Evolutionary conservation across 2,797 vertebrate species (phyloP).

Genomic region (Miichthys miiuy): DNA sequence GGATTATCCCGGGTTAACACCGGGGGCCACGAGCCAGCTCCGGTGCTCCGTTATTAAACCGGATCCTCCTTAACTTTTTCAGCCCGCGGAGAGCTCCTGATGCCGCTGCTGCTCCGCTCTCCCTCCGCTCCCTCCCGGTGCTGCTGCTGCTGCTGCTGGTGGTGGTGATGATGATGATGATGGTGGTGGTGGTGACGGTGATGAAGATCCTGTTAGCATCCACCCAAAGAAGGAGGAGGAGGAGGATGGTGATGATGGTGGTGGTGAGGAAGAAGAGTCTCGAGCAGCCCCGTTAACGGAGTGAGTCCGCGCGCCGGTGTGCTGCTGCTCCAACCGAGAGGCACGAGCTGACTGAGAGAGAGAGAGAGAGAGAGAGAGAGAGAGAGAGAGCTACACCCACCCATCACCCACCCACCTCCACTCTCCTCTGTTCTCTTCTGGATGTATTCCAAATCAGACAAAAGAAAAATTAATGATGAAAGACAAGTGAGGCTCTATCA

Average conservation of each 20-base stretch:
- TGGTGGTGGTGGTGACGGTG: conserved; percentile 4
- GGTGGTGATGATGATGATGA: conserved; percentile 4
- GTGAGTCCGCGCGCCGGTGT: conserved; percentile 35
- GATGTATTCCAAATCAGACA: neutral
- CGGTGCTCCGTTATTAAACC: conserved; percentile 35
- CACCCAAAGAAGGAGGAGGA: conserved; percentile 19
- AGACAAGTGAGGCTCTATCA: conserved; percentile 5
- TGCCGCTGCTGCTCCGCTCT: conserved; percentile 14
- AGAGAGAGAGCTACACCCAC: conserved; percentile 14
- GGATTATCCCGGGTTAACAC: conserved; percentile 37
- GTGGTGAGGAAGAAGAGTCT: conserved; percentile 37
- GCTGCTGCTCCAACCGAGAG: conserved; percentile 34
- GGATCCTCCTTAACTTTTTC: conserved; percentile 73
- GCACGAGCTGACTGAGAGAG: conserved; percentile 32
- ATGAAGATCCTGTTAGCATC: conserved; percentile 49
- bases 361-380: neutral
- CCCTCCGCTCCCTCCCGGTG: conserved; percentile 4
- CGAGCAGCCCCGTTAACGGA: conserved; percentile 30
- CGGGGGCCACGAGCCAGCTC: conserved; percentile 16
- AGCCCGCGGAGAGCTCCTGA: conserved; percentile 38
- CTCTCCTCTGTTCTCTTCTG: conserved; percentile 3
- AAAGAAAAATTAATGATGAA: conserved; percentile 34
- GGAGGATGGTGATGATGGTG: neutral
- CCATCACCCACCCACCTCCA: neutral
- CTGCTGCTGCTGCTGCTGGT: neutral